phyloP scores from a whole-genome alignment of 1,140 invertebrate species.

The Armadillidium nasatum region DNA sequence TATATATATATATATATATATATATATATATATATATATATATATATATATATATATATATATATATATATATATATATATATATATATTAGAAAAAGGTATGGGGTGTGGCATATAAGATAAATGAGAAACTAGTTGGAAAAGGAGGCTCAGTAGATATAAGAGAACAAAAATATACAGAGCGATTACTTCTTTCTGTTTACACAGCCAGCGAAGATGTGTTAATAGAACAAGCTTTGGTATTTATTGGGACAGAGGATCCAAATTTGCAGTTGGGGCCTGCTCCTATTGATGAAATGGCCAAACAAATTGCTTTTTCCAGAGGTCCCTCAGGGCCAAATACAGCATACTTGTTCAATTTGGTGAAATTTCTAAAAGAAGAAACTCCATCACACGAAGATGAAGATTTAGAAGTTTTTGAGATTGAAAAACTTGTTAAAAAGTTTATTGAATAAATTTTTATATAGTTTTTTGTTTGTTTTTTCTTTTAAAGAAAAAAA shows the following conservation, averaged over 20 bases:
- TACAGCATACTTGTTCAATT: constrained; percentile 78
- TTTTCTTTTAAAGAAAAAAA: background rate
- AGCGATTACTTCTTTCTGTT: constrained; percentile 21
- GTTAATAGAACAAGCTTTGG: constrained; percentile 22
- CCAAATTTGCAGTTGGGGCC: constrained; percentile 71
- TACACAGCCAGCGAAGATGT: constrained; percentile 19
- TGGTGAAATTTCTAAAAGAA: constrained; percentile 66
- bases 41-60: constrained; percentile 18
- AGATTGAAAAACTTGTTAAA: constrained; percentile 30
- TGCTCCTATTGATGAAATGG: constrained; percentile 69
- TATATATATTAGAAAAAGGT: constrained; percentile 40
- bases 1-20: constrained; percentile 15
- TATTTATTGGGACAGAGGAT: constrained; percentile 74
- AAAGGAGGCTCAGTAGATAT: constrained; percentile 32
- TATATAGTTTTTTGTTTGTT: background rate
- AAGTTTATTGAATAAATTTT: constrained; percentile 12
- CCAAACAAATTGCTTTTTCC: constrained; percentile 66
- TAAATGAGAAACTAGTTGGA: constrained; percentile 36
- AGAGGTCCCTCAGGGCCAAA: constrained; percentile 79
- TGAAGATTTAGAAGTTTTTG: constrained; percentile 32
- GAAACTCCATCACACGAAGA: constrained; percentile 33
- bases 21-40: constrained; percentile 18
- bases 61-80: background rate
- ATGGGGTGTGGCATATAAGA: constrained; percentile 46
- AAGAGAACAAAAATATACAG: constrained; percentile 45